A percentile compares a stretch with the other conserved stretches of the same genome.
These are phyloP conservation scores for Pyrgilauda ruficollis DNA, from an alignment of 2,113 vertebrate genomes.

Conservation along the genomic window DNA sequence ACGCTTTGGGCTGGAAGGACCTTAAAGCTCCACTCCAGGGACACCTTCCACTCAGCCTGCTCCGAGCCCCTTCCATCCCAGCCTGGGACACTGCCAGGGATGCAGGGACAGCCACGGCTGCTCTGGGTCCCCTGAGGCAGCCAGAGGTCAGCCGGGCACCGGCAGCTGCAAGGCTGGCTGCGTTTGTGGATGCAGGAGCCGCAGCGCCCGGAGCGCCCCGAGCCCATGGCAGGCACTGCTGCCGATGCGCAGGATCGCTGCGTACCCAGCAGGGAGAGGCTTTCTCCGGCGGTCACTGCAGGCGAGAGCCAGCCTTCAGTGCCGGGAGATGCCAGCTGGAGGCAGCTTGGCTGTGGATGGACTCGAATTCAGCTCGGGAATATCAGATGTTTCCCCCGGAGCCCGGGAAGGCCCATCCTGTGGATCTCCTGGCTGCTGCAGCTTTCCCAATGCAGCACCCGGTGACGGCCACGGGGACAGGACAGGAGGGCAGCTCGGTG, in stretches of 20 bases:
- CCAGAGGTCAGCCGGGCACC: background rate
- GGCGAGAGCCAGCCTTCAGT: background rate
- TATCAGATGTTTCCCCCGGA: background rate
- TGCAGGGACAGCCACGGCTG: background rate
- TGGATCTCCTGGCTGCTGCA: accelerated
- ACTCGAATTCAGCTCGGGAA: background rate
- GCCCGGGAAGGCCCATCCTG: background rate
- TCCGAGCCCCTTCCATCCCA: background rate
- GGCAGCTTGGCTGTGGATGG: background rate
- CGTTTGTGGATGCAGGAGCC: background rate
- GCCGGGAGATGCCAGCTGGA: background rate
- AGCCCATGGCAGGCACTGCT: background rate
- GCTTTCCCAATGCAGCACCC: accelerated
- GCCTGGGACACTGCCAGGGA: background rate
- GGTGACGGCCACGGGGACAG: background rate
- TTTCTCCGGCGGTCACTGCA: background rate
- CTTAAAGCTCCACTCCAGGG: background rate
- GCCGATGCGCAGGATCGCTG: background rate
- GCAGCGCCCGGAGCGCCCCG: background rate
- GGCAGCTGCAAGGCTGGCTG: background rate
- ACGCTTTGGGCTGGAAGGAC: background rate
- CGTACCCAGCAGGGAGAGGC: background rate
- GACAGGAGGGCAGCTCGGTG: background rate
- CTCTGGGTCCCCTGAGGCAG: background rate
- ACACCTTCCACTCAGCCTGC: background rate